Base-by-base conservation (phyloP, 2,113 vertebrate genomes). In the Hydropotes inermis region DNA sequence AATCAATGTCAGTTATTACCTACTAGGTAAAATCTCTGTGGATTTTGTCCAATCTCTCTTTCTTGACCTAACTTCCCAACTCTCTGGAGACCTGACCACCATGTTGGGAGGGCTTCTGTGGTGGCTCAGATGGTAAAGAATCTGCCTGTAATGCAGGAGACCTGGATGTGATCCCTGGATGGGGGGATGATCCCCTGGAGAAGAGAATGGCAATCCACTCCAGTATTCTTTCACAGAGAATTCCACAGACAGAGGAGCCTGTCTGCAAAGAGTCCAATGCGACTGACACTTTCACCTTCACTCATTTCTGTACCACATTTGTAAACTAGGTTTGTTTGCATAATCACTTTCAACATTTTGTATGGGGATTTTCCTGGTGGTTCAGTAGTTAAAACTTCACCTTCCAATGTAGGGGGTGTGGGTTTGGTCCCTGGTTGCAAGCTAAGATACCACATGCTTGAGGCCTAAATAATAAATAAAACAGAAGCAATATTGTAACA, bases 61-160 rank as follows among this genome's bases (percentile, higher is more conserved):
- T 67, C 23, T 4, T 19, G 19, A 25, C 0, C 11, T 60, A 17
- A 13, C 2, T 91, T 81, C 1, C 15, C 19, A 74, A 23, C 9
- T 58, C 7, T 33, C 5, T 39, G 19, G 33, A 52, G 1, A 4
- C 1, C 3, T 39, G 8, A 70, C 1, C 1, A 2, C 4, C 54
- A 0, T 28, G 16, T 7, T 54, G 12, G 5, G 58, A 70, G 2
- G 21, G 21, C 21, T 74, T 74, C 36, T 23, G 11, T 39, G 25
- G 36, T 74, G 36, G 23, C 70, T 76, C 39, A 76, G 36, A 76
- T 43, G 36, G 23, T 39, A 76, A 76, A 76, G 70, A 76, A 76
- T 7, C 70, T 43, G 36, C 39, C 36, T 76, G 23, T 43, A 43
- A 76, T 43, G 70, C 23, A 76, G 12, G 39, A 76, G 36, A 76